Percentiles rank a stretch among this genome's conserved stretches.
phyloP scores from a whole-genome alignment of 30 jellyfish, hydroid and myxozoan genomes.

The Turritopsis dohrnii region DNA sequence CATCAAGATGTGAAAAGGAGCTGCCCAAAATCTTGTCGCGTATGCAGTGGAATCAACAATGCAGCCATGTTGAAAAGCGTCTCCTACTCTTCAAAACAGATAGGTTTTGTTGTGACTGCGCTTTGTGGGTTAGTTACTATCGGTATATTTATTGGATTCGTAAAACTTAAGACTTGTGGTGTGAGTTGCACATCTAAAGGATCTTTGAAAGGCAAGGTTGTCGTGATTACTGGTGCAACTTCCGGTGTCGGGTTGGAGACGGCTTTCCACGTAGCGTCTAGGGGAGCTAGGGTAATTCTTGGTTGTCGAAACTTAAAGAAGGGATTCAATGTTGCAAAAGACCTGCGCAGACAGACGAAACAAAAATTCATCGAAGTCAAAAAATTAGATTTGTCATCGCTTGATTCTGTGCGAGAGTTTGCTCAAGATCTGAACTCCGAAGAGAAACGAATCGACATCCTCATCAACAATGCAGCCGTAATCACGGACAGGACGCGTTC shows the following conservation, averaged over 20 bases:
- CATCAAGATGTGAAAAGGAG: neutral
- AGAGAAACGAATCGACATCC: neutral
- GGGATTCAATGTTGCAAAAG: slow-evolving; percentile 34
- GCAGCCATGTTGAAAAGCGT: slow-evolving; percentile 4
- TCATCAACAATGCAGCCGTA: slow-evolving; percentile 30
- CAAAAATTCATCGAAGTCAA: slow-evolving; percentile 28
- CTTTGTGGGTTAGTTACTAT: neutral
- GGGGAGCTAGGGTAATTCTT: slow-evolving; percentile 25
- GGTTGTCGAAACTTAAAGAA: slow-evolving; percentile 32
- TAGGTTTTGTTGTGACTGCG: neutral
- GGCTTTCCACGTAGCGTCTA: slow-evolving; percentile 28
- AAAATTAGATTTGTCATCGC: slow-evolving; percentile 29
- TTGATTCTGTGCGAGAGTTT: slow-evolving; percentile 34
- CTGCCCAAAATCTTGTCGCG: slow-evolving; percentile 19
- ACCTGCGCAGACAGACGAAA: slow-evolving; percentile 21
- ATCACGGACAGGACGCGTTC: slow-evolving; percentile 19
- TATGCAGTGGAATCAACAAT: slow-evolving; percentile 5
- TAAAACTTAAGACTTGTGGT: slow-evolving; percentile 14
- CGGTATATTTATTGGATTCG: slow-evolving; percentile 14
- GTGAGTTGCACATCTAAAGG: slow-evolving; percentile 30
- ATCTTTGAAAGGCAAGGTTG: slow-evolving; percentile 33
- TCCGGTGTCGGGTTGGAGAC: slow-evolving; percentile 34
- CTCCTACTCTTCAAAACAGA: neutral
- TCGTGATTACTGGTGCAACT: slow-evolving; percentile 41
- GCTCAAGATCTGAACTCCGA: slow-evolving; percentile 15